phyloP scores from a whole-genome alignment of 2,797 vertebrate genomes.

The Numenius phaeopus region DNA sequence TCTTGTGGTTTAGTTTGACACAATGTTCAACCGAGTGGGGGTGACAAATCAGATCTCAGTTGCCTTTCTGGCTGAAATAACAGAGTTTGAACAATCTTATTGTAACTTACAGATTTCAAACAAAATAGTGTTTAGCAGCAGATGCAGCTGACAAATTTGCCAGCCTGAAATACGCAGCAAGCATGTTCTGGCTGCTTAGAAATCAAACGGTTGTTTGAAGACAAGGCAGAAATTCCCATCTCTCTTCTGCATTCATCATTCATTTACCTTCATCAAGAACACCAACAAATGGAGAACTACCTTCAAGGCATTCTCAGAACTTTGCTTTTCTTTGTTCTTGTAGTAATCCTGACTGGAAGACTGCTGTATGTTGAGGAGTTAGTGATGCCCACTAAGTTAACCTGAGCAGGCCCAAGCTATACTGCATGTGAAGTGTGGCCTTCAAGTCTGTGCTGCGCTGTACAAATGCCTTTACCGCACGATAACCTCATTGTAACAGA shows the following conservation, averaged over 20 bases:
- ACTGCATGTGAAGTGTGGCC: fast-evolving
- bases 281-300: background rate
- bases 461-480: fast-evolving
- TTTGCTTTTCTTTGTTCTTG: background rate
- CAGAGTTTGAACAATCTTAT: background rate
- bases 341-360: background rate
- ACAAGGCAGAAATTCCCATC: background rate
- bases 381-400: background rate
- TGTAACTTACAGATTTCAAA: background rate
- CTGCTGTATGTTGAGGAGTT: background rate
- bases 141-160: background rate
- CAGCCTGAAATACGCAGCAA: background rate
- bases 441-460: background rate
- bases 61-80: background rate
- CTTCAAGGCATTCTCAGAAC: background rate
- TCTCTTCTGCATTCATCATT: background rate
- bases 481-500: background rate
- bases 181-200: background rate
- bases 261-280: background rate
- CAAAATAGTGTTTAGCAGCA: background rate
- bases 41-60: background rate
- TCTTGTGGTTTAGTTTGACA: background rate
- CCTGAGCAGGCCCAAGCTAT: background rate
- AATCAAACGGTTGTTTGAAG: background rate
- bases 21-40: background rate